These are phyloP conservation scores for Epinotia ramella DNA, from an alignment of 2,888 invertebrate genomes.

Conservation along the genomic window DNA sequence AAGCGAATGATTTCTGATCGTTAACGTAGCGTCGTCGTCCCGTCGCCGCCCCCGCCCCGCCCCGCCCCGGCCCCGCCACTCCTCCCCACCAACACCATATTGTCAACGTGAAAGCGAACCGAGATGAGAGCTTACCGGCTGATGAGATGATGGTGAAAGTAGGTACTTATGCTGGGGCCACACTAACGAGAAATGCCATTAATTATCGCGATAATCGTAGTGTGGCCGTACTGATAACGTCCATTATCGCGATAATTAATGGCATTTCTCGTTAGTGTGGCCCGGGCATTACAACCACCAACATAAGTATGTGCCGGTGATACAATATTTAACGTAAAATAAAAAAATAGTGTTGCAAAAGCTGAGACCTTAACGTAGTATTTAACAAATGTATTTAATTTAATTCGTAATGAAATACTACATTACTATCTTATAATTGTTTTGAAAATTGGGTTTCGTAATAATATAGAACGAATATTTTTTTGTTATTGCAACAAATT, in stretches of 20 bases:
- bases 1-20: conserved; percentile 90
- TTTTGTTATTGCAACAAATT: neutral
- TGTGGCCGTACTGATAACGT: too few species aligned
- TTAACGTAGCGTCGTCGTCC: conserved; percentile 75
- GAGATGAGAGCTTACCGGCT: conserved; percentile 6
- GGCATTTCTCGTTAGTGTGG: too few species aligned
- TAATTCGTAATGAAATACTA: too few species aligned
- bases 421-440: too few species aligned
- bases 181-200: too few species aligned
- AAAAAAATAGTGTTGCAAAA: neutral
- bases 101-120: conserved; percentile 75
- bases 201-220: too few species aligned
- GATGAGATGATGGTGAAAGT: neutral
- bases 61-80: conserved; percentile 56
- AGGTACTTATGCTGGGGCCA: too few species aligned
- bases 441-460: too few species aligned
- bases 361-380: too few species aligned
- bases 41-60: conserved; percentile 52
- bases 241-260: too few species aligned
- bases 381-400: neutral
- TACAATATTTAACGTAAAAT: too few species aligned
- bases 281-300: too few species aligned
- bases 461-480: neutral
- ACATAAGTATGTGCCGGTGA: neutral
- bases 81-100: conserved; percentile 73